Percentiles rank a stretch among this genome's conserved stretches.
Conservation (phyloP, 2,113 vertebrate species). For the Melanerpes aurifrons region DNA sequence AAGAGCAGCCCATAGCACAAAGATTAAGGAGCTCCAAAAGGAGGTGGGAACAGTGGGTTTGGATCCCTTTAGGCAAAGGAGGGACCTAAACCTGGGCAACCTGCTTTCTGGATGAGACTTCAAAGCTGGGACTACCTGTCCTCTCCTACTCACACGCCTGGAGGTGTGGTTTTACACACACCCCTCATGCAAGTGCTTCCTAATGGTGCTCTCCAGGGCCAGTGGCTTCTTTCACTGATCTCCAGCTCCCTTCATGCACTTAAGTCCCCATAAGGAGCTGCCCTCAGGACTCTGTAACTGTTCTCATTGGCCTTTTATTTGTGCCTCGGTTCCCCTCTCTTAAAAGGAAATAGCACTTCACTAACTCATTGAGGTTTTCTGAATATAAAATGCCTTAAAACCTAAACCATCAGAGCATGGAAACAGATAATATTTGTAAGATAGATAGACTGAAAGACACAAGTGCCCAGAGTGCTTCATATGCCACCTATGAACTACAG, state of each 20-base stretch:
- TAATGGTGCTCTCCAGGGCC: background rate
- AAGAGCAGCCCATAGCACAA: background rate
- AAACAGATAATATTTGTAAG: background rate
- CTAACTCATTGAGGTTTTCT: background rate
- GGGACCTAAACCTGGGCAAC: constrained; percentile 62
- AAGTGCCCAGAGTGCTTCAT: background rate
- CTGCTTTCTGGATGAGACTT: constrained; percentile 64
- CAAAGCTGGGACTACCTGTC: constrained; percentile 55
- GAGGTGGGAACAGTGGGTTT: constrained; percentile 40
- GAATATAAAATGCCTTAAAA: background rate
- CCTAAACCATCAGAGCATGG: background rate
- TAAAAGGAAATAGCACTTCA: background rate
- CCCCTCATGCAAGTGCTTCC: background rate
- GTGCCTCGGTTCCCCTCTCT: background rate
- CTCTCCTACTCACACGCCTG: constrained; percentile 57
- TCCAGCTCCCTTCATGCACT: rapidly evolving
- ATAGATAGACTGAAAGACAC: background rate
- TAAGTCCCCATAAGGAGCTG: rapidly evolving
- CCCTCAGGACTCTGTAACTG: rapidly evolving
- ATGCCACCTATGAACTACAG: rapidly evolving
- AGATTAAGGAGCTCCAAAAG: background rate
- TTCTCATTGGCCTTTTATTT: rapidly evolving
- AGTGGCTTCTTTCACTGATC: rapidly evolving
- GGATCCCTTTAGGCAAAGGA: constrained; percentile 58
- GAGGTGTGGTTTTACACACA: constrained; percentile 66